These are phyloP conservation scores for Trididemnum nubilum DNA, from an alignment of 23 tunicate genomes.

Conservation along the genomic window DNA sequence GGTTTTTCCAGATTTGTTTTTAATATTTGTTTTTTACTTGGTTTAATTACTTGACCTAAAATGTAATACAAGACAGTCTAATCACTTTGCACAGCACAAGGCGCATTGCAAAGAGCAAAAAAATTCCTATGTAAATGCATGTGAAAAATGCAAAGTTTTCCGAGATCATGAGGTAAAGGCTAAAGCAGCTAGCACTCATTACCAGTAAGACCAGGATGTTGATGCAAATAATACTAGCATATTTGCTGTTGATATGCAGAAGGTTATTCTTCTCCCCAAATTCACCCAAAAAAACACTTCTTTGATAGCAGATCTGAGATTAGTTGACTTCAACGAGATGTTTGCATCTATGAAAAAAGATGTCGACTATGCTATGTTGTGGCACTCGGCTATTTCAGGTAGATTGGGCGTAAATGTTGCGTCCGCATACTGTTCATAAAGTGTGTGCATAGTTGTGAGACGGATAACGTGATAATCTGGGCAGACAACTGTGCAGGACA, in stretches of 20 bases:
- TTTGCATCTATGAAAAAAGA: background rate
- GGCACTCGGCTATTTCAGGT: background rate
- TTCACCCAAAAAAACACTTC: background rate
- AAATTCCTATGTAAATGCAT: too few species aligned
- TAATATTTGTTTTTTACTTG: too few species aligned
- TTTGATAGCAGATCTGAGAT: background rate
- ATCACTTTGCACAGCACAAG: too few species aligned
- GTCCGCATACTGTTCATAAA: background rate
- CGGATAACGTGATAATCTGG: background rate
- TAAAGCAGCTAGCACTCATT: background rate
- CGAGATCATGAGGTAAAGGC: background rate
- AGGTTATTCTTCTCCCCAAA: background rate
- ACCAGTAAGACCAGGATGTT: background rate
- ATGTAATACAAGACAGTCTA: too few species aligned
- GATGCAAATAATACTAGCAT: too few species aligned
- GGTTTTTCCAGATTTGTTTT: too few species aligned
- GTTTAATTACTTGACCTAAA: too few species aligned
- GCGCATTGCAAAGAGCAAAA: too few species aligned
- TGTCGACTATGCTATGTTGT: background rate
- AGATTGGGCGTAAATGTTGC: background rate
- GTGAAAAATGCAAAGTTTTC: too few species aligned
- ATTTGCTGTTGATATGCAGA: slow-evolving; percentile 3
- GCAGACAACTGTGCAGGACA: background rate
- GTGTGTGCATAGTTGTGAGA: background rate
- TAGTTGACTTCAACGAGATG: background rate